These are phyloP conservation scores for Cynocephalus volans DNA, from an alignment of 2,113 vertebrate genomes.

Conservation along the genomic window DNA sequence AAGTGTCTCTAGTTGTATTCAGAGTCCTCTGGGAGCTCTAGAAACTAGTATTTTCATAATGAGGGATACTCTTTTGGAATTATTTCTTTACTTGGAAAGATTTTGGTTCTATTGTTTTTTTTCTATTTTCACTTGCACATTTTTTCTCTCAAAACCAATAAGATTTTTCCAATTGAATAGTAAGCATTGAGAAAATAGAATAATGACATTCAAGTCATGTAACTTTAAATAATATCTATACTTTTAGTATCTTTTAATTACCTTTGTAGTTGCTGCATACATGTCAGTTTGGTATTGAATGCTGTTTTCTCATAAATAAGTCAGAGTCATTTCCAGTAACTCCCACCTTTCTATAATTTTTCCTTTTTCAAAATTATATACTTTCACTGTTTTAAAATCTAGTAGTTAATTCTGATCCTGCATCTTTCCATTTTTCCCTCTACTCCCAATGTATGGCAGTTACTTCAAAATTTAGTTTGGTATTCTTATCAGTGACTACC, in stretches of 20 bases:
- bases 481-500: slow-evolving; percentile 55
- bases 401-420: slow-evolving; percentile 67
- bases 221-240: slow-evolving; percentile 35
- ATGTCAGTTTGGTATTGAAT: not conserved
- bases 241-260: slow-evolving; percentile 25
- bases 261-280: not conserved
- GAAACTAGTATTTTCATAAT: slow-evolving; percentile 82
- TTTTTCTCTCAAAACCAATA: not conserved
- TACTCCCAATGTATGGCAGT: slow-evolving; percentile 54
- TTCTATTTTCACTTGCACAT: not conserved
- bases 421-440: not conserved
- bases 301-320: slow-evolving; percentile 39
- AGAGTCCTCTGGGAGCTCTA: slow-evolving; percentile 82
- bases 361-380: slow-evolving; percentile 75
- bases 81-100: slow-evolving; percentile 81
- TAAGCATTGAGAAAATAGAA: not conserved
- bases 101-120: not conserved
- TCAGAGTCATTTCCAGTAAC: slow-evolving; percentile 24
- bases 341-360: not conserved
- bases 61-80: slow-evolving; percentile 74
- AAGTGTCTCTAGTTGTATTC: slow-evolving; percentile 83
- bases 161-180: slow-evolving; percentile 20
- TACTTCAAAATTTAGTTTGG: slow-evolving; percentile 66
- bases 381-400: slow-evolving; percentile 78
- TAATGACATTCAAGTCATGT: slow-evolving; percentile 23